Evolutionary conservation across 2,888 invertebrate species (phyloP), one percentile per base, ranked within the genome.

Genomic region (Eristalis tenax): DNA sequence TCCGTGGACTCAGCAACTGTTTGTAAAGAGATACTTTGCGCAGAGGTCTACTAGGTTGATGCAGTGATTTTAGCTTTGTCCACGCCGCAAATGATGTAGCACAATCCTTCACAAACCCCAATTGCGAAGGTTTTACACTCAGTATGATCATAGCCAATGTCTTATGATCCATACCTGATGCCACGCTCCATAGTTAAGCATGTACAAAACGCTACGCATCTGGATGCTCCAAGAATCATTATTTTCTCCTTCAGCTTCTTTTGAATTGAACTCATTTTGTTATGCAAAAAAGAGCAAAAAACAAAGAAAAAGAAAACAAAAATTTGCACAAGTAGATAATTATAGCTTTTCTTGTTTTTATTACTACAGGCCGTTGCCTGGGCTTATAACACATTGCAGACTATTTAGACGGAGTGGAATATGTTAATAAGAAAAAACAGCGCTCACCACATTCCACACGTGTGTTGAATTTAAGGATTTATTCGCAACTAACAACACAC

Each of bases 191-290:
- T 32, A n/a, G n/a, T n/a, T n/a, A n/a, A n/a, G n/a, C n/a, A n/a
- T n/a, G n/a, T n/a, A n/a, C n/a, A n/a, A n/a, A n/a, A 76, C 71
- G 63, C 83, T 70, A 23, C 50, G 32, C 80, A 85, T 75, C 40
- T 84, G 75, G 15, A 84, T 80, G 70, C 80, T 71, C 71, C 80
- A 84, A 65, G 84, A 66, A 65, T 70, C 83, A 32, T 80, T 79
- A 84, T 84, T 79, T 80, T 79, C 18, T 75, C 79, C 65, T 75
- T 65, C 43, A 84, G 70, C 32, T 80, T 84, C 11, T 70, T 80
- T 75, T 80, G n/a, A 80, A 71, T 64, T 32, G 69, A 38, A 43
- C 43, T 66, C 73, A 59, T 83, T 23, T 32, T 69, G 57, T 50
- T 57, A 56, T 22, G 32, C 38, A 22, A 23, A 5, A 43, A 43